Evolutionary conservation across 2,113 vertebrate species (phyloP), one percentile per base, ranked within the genome.

Genomic region (Chaetodon auriga): DNA sequence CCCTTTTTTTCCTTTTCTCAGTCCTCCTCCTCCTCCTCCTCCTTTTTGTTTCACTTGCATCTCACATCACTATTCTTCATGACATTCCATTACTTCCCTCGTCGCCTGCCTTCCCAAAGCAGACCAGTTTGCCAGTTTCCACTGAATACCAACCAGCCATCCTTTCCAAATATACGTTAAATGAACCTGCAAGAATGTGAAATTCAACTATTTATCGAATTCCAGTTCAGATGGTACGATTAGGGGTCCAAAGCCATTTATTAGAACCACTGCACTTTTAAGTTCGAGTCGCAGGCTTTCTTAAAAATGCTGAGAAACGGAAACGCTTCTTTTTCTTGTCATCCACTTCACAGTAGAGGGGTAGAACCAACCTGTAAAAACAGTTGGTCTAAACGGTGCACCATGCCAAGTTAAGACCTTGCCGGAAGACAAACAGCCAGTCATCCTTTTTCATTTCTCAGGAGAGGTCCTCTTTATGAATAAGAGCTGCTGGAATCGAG

Each of bases 121-220:
- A 83, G 19, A 58, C 71, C 73, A 60, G 78, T 70, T 82, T 86
- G 83, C 75, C 68, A 89, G 64, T 86, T 77, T 83, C 63, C 68
- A 82, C 68, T 53, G 46, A 90, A 69, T 70, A 72, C 83, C 82
- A 61, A 77, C 68, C 64, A 77, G 53, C 64, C 14, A 63, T 68
- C n/a, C 51, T 83, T 71, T 89, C 80, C 76, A 92, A 88, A 86
- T 79, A 75, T 41, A 84, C 36, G 64, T 71, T 80, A 83, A 89
- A 87, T 75, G 60, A 92, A 84, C 83, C 90, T 69, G 83, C 75
- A 89, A 86, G 51, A 88, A 81, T 84, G 81, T 87, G 74, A 83
- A 91, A 87, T 80, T 82, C 68, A 81, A 78, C 71, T 81, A 84
- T 89, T 92, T 89, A 90, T 90, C 92, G 81, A 51, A 87, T 84